These are phyloP conservation scores for Spongilla lacustris DNA, from an alignment of 37 sponge, comb jelly and placozoan genomes.

Conservation along the genomic window DNA sequence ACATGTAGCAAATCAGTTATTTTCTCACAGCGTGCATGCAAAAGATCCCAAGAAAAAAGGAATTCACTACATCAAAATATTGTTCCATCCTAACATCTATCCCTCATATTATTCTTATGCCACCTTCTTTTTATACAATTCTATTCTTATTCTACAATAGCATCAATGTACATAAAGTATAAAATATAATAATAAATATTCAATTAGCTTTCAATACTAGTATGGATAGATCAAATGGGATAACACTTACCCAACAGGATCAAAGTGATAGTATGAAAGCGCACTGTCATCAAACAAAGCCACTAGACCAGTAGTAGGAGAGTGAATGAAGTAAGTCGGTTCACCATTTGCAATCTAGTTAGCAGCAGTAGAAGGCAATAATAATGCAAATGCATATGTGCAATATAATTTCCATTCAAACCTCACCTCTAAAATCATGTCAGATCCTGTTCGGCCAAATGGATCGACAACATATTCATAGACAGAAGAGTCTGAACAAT, in stretches of 20 bases:
- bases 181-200: no score
- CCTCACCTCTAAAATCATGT: slow-evolving; percentile 41
- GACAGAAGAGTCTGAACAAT: slow-evolving; percentile 13
- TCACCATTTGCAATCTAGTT: slow-evolving; percentile 3
- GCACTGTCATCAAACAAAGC: background rate
- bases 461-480: slow-evolving; percentile 35
- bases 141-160: no score
- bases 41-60: no score
- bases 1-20: no score
- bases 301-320: slow-evolving; percentile 17
- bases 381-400: background rate
- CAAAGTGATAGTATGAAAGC: slow-evolving; percentile 17
- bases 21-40: no score
- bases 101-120: no score
- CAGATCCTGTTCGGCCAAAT: slow-evolving; percentile 36
- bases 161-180: no score
- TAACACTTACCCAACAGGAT: slow-evolving; percentile 24
- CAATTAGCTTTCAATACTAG: no score
- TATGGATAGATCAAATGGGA: no score
- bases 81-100: no score
- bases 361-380: background rate
- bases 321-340: slow-evolving; percentile 18
- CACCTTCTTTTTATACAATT: no score
- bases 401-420: background rate
- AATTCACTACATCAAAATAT: no score